phyloP scores from a whole-genome alignment of 2,797 vertebrate species.

The Neosilurus hyrtlii region DNA sequence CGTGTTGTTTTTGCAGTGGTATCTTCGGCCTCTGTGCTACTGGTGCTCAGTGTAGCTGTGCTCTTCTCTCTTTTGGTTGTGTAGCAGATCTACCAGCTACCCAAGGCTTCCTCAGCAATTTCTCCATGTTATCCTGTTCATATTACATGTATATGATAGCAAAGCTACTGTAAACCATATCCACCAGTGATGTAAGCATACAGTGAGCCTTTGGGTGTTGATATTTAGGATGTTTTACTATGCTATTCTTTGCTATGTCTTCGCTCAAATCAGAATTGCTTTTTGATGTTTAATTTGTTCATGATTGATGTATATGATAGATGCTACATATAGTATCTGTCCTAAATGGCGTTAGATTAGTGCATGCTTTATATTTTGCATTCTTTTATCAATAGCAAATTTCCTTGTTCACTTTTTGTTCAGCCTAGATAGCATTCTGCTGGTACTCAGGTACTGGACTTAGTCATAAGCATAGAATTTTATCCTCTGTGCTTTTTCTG shows the following conservation, averaged over 20 bases:
- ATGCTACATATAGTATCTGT: neutral
- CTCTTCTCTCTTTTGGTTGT: slow-evolving; percentile 53
- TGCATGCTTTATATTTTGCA: neutral
- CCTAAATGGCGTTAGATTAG: neutral
- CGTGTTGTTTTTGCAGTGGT: slow-evolving; percentile 38
- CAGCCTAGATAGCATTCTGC: neutral
- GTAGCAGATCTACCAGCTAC: slow-evolving; percentile 45
- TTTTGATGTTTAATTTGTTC: slow-evolving; percentile 18
- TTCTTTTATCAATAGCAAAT: neutral
- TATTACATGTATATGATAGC: neutral
- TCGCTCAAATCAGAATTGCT: neutral
- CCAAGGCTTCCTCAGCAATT: neutral
- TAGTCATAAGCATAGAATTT: neutral
- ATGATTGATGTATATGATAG: neutral
- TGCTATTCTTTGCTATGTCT: too few species aligned
- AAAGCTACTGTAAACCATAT: slow-evolving; percentile 5
- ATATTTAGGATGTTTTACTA: too few species aligned
- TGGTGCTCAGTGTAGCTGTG: slow-evolving; percentile 55
- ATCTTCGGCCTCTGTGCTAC: slow-evolving; percentile 60
- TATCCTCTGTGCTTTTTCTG: neutral
- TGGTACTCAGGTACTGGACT: neutral
- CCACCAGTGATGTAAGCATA: neutral
- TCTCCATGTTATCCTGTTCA: neutral
- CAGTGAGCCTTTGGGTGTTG: neutral
- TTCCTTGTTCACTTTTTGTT: neutral